Percentiles rank a stretch among this genome's conserved stretches.
phyloP scores from a whole-genome alignment of 2,797 vertebrate species.

The Phataginus tricuspis region DNA sequence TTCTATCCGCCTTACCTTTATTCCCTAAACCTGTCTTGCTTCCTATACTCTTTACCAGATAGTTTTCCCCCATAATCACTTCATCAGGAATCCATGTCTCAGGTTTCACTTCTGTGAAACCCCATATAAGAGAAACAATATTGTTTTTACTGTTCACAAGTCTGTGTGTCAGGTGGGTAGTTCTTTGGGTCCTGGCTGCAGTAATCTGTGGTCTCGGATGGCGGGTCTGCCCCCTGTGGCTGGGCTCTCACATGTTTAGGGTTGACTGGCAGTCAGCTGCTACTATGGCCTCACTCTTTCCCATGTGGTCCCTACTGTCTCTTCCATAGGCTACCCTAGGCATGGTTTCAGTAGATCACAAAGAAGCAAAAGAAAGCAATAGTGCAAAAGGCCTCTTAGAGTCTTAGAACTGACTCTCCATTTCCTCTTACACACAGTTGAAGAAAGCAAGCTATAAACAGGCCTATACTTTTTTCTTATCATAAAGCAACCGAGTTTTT shows the following conservation, averaged over 20 bases:
- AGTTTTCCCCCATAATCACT: background rate
- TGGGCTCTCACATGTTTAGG: background rate
- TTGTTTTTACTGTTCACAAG: background rate
- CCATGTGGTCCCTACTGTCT: background rate
- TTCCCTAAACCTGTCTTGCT: accelerated
- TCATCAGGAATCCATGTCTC: background rate
- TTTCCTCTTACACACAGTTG: background rate
- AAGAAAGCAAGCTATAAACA: background rate
- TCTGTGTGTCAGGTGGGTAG: background rate
- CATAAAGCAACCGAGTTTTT: background rate
- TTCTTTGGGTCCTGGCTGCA: background rate
- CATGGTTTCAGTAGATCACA: background rate
- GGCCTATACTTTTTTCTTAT: background rate
- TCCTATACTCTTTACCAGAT: background rate
- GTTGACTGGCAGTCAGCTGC: background rate
- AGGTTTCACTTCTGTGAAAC: background rate
- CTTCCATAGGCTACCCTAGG: background rate
- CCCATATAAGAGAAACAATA: background rate
- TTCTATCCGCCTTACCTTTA: background rate
- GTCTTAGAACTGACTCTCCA: background rate
- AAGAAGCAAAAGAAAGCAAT: background rate
- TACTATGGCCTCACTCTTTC: background rate
- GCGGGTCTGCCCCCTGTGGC: no score
- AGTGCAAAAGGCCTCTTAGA: background rate
- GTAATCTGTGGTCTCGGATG: background rate